A percentile compares a stretch with the other conserved stretches of the same genome.
Conservation (phyloP, 2,797 vertebrate species). For the Prunella strophiata region DNA sequence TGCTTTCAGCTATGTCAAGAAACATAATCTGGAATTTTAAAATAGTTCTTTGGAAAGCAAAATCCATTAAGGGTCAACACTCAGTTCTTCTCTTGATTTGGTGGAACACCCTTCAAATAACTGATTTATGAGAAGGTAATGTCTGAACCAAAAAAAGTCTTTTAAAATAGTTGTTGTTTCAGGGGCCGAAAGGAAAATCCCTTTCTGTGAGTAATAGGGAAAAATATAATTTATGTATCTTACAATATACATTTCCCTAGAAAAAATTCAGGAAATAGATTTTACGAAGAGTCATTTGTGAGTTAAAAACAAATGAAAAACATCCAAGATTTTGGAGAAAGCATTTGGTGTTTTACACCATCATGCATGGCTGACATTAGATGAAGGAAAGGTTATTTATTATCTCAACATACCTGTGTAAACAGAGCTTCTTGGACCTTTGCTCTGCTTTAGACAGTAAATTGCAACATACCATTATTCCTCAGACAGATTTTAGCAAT, state of each 20-base stretch:
- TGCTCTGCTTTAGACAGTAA: background rate
- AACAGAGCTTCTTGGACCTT: background rate
- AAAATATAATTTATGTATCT: background rate
- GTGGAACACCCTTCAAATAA: background rate
- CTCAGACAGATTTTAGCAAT: background rate
- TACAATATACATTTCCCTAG: background rate
- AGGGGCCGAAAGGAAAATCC: background rate
- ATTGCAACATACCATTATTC: background rate
- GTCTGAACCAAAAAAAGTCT: background rate
- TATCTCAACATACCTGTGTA: background rate
- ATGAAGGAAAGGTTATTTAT: background rate
- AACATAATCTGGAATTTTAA: background rate
- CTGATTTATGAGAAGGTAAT: background rate
- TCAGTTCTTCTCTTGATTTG: background rate
- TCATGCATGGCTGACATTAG: background rate
- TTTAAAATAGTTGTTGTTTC: background rate
- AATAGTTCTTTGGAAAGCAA: background rate
- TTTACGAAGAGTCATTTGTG: background rate
- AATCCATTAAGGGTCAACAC: background rate
- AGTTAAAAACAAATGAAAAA: background rate
- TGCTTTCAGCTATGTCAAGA: background rate
- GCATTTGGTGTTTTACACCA: background rate
- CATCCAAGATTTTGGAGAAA: background rate
- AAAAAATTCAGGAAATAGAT: background rate
- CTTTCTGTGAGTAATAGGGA: background rate